These are phyloP conservation scores for Mus musculus DNA, from an alignment of 2,113 vertebrate species.

Conservation along the genomic window DNA sequence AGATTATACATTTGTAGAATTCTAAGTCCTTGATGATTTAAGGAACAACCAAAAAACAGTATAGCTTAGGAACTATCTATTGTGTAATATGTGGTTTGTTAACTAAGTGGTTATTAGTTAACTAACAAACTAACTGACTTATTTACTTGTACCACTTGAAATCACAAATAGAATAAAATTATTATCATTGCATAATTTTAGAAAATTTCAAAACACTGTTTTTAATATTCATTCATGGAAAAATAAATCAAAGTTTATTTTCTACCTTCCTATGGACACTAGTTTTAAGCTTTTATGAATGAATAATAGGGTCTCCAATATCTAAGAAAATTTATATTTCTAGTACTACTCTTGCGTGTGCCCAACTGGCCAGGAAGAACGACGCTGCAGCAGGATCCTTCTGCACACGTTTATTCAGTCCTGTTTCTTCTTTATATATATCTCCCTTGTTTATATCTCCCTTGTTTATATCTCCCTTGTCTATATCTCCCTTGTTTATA, in stretches of 20 bases:
- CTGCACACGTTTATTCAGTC: no score
- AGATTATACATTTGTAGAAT: neutral
- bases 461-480: no score
- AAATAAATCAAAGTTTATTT: conserved; percentile 13
- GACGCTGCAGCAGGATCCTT: no score
- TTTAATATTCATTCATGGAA: neutral
- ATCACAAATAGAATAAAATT: neutral
- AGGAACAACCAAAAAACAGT: neutral
- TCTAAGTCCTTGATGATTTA: neutral
- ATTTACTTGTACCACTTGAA: neutral
- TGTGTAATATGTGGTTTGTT: neutral
- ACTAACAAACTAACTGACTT: neutral
- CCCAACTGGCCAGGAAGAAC: no score
- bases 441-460: no score
- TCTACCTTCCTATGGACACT: neutral
- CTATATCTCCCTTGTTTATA: no score
- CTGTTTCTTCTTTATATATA: no score
- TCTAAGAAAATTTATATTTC: neutral
- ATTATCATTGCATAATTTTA: neutral
- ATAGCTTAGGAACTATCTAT: neutral
- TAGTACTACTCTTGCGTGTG: neutral
- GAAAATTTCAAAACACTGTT: conserved; percentile 1
- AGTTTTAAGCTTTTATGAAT: conserved; percentile 47
- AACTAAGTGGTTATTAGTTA: neutral
- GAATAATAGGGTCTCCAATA: neutral